Evolutionary conservation across 2,113 vertebrate species (phyloP).

Genomic region (Orcinus orca): DNA sequence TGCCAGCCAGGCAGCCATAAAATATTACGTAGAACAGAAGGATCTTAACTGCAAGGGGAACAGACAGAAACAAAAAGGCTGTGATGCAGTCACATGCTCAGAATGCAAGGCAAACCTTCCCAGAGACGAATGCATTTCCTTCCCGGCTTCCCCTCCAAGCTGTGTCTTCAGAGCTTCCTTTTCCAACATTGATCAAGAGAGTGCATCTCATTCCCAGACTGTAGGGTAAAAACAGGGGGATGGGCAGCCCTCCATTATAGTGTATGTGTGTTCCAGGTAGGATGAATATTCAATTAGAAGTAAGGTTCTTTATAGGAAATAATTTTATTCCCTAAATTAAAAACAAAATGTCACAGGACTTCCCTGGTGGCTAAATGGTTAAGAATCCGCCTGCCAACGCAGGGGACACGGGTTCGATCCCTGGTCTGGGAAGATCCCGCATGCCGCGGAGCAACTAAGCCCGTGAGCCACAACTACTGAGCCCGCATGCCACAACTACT

Average conservation of each 20-base stretch:
- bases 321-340: background rate
- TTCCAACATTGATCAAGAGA: background rate
- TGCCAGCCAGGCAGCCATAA: constrained; percentile 97
- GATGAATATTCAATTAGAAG: background rate
- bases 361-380: too few relatives aligned
- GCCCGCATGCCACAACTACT: too few relatives aligned
- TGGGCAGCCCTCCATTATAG: background rate
- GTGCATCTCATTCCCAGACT: too few relatives aligned
- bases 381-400: too few relatives aligned
- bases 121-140: background rate
- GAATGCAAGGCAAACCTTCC: background rate
- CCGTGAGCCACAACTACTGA: too few relatives aligned
- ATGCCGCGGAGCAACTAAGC: too few relatives aligned
- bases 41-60: constrained; percentile 93
- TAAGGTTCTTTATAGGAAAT: background rate
- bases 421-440: too few relatives aligned
- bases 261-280: too few relatives aligned
- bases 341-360: too few relatives aligned
- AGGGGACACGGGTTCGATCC: too few relatives aligned
- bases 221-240: too few relatives aligned
- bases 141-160: background rate
- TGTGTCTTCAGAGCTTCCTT: background rate
- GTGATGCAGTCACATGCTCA: background rate
- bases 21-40: constrained; percentile 96
- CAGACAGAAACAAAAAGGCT: constrained; percentile 31